Evolutionary conservation across 2,888 invertebrate genomes (phyloP).

Genomic region (Pyrrhia umbra): DNA sequence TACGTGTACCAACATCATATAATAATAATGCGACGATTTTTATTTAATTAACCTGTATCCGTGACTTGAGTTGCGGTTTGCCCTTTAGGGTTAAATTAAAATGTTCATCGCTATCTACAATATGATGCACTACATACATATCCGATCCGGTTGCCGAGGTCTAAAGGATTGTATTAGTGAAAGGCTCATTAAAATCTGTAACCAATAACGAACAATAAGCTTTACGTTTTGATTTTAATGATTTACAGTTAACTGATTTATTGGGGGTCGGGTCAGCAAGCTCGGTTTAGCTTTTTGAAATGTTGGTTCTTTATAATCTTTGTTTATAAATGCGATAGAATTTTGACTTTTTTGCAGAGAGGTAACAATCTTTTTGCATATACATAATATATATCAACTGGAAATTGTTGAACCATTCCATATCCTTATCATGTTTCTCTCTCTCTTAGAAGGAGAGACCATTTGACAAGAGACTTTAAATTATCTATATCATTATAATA

Average conservation of each 20-base stretch:
- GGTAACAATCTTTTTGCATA: background rate
- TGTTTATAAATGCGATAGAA: background rate
- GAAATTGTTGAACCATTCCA: too few species aligned
- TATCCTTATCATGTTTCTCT: background rate
- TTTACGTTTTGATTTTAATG: slow-evolving; percentile 12
- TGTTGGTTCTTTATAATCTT: background rate
- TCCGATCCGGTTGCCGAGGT: slow-evolving; percentile 52
- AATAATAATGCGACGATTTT: slow-evolving; percentile 30
- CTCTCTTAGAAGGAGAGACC: background rate
- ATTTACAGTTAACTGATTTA: slow-evolving; percentile 20
- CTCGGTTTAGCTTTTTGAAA: background rate
- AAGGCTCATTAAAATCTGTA: slow-evolving; percentile 54
- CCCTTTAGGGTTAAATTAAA: slow-evolving; percentile 54
- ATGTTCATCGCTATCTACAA: slow-evolving; percentile 38
- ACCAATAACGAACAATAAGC: slow-evolving; percentile 39
- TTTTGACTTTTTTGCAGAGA: background rate
- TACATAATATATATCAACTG: too few species aligned
- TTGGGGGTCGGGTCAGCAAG: background rate
- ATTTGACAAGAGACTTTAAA: background rate
- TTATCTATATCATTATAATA: background rate
- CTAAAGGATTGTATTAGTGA: slow-evolving; percentile 56
- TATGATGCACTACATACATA: slow-evolving; percentile 51
- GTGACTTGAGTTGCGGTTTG: slow-evolving; percentile 29
- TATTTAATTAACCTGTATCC: slow-evolving; percentile 45
- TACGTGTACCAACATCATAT: slow-evolving; percentile 32